Conservation (phyloP, 2,113 vertebrate species). For the Poeciliopsis turrubarensis region DNA sequence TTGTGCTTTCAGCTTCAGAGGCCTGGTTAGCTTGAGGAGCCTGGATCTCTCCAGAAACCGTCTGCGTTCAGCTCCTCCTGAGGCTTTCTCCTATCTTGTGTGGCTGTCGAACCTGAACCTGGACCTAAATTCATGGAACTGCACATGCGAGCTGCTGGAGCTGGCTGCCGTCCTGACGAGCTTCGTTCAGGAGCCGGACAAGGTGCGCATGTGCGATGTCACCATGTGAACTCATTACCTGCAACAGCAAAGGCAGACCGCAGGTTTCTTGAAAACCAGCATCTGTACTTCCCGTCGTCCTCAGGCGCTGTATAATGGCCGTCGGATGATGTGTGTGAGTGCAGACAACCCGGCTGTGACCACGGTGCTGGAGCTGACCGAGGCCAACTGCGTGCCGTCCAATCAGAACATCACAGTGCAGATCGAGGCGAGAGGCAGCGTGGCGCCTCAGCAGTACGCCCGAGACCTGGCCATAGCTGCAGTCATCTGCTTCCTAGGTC, state of each 20-base stretch:
- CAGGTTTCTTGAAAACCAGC: background rate
- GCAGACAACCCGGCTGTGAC: conserved; percentile 54
- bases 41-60: conserved; percentile 84
- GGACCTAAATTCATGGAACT: conserved; percentile 82
- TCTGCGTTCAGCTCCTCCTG: conserved; percentile 66
- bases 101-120: conserved; percentile 80
- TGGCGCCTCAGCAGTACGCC: conserved; percentile 63
- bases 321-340: conserved; percentile 72
- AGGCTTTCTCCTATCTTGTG: conserved; percentile 78
- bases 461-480: conserved; percentile 81
- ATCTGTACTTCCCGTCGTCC: background rate
- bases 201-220: conserved; percentile 17
- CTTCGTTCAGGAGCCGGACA: conserved; percentile 75
- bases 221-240: background rate
- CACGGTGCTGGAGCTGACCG: conserved; percentile 76
- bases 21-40: conserved; percentile 69
- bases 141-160: conserved; percentile 80
- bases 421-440: conserved; percentile 54
- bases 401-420: conserved; percentile 76
- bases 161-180: conserved; percentile 76
- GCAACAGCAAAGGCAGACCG: background rate
- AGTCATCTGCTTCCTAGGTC: conserved; percentile 84
- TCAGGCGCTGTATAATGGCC: conserved; percentile 70
- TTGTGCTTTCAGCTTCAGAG: conserved; percentile 61
- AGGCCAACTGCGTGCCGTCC: conserved; percentile 79